phyloP scores from a whole-genome alignment of 2,797 vertebrate species.

The Sebastes variabilis region DNA sequence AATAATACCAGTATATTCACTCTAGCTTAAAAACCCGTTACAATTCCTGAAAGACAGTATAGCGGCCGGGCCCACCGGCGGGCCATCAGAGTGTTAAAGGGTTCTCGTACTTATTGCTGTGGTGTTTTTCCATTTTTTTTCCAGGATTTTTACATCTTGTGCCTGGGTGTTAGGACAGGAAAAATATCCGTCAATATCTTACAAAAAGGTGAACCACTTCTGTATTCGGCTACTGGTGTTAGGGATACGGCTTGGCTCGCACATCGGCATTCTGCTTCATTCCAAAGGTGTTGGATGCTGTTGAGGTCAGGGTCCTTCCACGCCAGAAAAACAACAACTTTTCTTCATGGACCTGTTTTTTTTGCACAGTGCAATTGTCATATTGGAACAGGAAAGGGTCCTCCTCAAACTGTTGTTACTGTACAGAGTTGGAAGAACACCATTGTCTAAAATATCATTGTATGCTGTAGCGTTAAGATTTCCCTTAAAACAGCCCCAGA shows the following conservation, averaged over 20 bases:
- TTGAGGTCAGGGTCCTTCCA: background rate
- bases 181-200: background rate
- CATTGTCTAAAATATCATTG: background rate
- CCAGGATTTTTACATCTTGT: background rate
- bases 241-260: background rate
- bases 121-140: background rate
- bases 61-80: too few species aligned
- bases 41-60: too few species aligned
- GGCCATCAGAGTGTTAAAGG: too few species aligned
- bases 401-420: background rate
- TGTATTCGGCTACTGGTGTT: background rate
- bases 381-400: background rate
- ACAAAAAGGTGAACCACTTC: background rate
- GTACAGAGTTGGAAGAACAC: background rate
- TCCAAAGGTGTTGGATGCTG: background rate
- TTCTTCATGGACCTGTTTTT: background rate
- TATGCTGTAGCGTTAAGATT: background rate
- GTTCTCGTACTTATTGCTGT: background rate
- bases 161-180: background rate
- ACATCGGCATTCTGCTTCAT: background rate
- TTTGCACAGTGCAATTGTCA: background rate
- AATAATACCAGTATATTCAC: too few species aligned
- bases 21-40: too few species aligned
- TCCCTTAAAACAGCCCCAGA: background rate
- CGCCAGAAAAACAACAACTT: background rate